phyloP scores from a whole-genome alignment of 1,140 invertebrate genomes.

The Xylocopa sonorina region DNA sequence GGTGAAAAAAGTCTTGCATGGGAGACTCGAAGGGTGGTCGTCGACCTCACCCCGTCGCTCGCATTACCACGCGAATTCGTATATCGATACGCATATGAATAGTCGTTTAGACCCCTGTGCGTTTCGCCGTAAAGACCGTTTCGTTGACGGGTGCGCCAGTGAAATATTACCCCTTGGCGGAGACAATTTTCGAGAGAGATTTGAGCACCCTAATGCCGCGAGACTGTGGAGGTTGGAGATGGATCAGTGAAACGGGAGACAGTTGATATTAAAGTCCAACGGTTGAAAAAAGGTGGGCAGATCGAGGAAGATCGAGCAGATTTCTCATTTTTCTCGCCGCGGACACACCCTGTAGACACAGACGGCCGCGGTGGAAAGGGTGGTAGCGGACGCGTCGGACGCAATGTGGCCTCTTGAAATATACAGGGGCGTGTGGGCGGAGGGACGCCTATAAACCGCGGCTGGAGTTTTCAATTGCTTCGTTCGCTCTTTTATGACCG shows the following conservation, averaged over 20 bases:
- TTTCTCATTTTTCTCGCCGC: background rate
- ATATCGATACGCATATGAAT: conserved; percentile 56
- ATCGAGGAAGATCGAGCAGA: background rate
- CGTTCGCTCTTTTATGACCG: conserved; percentile 61
- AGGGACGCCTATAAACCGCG: conserved; percentile 54
- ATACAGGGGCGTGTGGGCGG: no score
- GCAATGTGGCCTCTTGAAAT: conserved; percentile 32
- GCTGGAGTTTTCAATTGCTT: conserved; percentile 56
- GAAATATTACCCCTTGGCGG: background rate
- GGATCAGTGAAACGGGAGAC: background rate
- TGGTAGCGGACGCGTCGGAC: conserved; percentile 1
- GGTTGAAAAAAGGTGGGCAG: no score
- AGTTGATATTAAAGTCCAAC: background rate
- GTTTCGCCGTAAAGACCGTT: background rate
- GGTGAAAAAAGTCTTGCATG: conserved; percentile 23
- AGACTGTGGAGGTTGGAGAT: background rate
- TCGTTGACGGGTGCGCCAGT: background rate
- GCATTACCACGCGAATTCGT: conserved; percentile 59
- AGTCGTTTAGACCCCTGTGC: conserved; percentile 9
- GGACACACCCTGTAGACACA: conserved; percentile 5
- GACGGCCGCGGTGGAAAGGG: background rate
- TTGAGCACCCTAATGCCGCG: background rate
- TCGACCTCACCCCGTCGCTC: conserved; percentile 23
- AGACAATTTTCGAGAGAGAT: background rate
- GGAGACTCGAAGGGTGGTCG: conserved; percentile 34